phyloP scores from a whole-genome alignment of 2,113 vertebrate genomes.

The Corythoichthys intestinalis region DNA sequence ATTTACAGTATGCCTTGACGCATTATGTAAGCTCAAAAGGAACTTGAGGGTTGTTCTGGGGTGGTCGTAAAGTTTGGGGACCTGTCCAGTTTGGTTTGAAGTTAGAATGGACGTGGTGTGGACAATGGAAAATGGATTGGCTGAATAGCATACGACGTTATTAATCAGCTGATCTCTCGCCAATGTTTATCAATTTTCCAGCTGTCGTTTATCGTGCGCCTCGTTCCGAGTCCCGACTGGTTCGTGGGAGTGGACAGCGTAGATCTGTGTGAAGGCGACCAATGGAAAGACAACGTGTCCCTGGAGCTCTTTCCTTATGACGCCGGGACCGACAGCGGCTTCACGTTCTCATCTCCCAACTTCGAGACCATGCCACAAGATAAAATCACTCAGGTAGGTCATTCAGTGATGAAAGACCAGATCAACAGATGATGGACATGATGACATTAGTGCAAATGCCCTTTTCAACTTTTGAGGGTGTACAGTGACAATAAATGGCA shows the following conservation, averaged over 20 bases:
- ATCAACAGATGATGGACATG: not conserved
- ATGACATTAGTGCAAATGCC: not conserved
- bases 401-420: not conserved
- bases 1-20: conserved; percentile 12
- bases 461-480: not conserved
- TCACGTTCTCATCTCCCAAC: conserved; percentile 97
- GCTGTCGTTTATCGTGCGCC: conserved; percentile 89
- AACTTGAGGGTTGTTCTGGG: conserved; percentile 1
- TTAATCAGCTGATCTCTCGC: no score
- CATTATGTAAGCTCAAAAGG: conserved; percentile 20
- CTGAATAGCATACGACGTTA: not conserved
- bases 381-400: conserved; percentile 81
- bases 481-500: no score
- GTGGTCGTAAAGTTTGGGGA: conserved; percentile 20
- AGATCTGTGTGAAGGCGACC: conserved; percentile 82
- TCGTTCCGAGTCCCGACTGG: conserved; percentile 96
- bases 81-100: conserved; percentile 9
- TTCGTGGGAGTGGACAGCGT: conserved; percentile 89
- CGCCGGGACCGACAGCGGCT: conserved; percentile 94
- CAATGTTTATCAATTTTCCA: conserved; percentile 35
- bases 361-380: conserved; percentile 96
- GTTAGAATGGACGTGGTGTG: not conserved
- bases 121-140: not conserved
- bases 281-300: conserved; percentile 81
- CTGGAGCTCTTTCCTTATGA: conserved; percentile 87